Evolutionary conservation across 2,113 vertebrate species (phyloP).

Genomic region (Scalopus aquaticus): DNA sequence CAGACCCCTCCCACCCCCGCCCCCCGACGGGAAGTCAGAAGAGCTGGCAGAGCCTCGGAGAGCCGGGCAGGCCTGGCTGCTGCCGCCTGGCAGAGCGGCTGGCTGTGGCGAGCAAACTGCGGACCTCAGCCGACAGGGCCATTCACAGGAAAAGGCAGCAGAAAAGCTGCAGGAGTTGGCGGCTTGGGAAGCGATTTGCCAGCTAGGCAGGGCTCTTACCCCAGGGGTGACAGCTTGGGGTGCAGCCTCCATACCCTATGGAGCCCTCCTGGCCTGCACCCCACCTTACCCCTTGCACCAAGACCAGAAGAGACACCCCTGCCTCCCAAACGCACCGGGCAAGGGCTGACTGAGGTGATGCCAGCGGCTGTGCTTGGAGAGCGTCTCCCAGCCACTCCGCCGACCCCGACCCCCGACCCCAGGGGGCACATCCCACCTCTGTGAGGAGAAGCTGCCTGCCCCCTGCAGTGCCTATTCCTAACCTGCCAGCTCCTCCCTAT

Average conservation of each 20-base stretch:
- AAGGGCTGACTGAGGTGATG: background rate
- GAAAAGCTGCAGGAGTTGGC: rapidly evolving
- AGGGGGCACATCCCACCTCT: too few relatives aligned
- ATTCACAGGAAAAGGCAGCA: background rate
- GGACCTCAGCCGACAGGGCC: background rate
- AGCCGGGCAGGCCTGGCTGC: too few relatives aligned
- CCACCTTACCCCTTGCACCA: background rate
- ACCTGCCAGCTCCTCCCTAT: background rate
- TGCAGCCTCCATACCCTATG: background rate
- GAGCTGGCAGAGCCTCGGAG: background rate
- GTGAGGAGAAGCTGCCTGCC: rapidly evolving
- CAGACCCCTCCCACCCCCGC: background rate
- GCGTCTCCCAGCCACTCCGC: too few relatives aligned
- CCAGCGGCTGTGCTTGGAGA: background rate
- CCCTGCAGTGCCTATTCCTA: background rate
- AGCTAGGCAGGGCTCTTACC: background rate
- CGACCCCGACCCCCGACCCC: too few relatives aligned
- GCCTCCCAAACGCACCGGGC: rapidly evolving
- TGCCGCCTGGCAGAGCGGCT: background rate
- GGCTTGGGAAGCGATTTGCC: background rate
- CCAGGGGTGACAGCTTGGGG: background rate
- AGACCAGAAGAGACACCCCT: rapidly evolving
- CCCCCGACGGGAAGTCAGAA: background rate
- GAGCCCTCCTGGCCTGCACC: background rate
- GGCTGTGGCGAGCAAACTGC: background rate